A percentile compares a stretch with the other conserved stretches of the same genome.
Evolutionary conservation across 2,113 vertebrate species (phyloP).

Genomic region (Coreoperca whiteheadi): DNA sequence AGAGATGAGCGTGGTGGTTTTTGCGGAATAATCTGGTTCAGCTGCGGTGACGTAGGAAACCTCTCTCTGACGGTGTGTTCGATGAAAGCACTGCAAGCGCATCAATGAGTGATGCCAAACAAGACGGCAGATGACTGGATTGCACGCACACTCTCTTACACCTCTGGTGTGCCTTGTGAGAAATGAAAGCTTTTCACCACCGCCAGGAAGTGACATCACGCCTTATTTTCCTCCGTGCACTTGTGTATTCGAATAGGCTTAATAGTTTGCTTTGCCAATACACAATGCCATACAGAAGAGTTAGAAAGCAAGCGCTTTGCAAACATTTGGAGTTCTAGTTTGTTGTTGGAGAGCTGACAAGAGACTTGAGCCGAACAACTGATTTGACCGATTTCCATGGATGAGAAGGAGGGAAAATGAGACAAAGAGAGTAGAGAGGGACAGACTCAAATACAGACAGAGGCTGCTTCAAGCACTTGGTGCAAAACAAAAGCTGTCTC

Average conservation of each 20-base stretch:
- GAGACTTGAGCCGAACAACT: constrained; percentile 22
- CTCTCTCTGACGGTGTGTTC: background rate
- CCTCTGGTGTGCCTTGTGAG: background rate
- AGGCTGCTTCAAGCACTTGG: constrained; percentile 43
- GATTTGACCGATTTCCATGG: constrained; percentile 30
- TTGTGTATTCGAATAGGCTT: background rate
- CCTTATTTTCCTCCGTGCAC: background rate
- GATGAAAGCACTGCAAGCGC: background rate
- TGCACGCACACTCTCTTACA: background rate
- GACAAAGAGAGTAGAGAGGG: constrained; percentile 42
- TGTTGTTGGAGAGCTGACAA: constrained; percentile 15
- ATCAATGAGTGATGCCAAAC: constrained; percentile 3
- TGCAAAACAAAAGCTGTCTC: constrained; percentile 67
- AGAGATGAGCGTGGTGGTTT: background rate
- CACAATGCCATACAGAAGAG: constrained; percentile 31
- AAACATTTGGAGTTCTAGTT: constrained; percentile 39
- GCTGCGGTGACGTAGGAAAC: constrained; percentile 14
- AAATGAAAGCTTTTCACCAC: background rate
- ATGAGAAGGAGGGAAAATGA: constrained; percentile 62
- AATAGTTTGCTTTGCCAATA: background rate
- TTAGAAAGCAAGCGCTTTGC: constrained; percentile 41
- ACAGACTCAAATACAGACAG: constrained; percentile 42
- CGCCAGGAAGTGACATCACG: constrained; percentile 20
- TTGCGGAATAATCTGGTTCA: background rate
- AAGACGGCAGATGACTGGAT: background rate